Conservation (phyloP, 2,888 invertebrate species). For the Bombyx huttoni region DNA sequence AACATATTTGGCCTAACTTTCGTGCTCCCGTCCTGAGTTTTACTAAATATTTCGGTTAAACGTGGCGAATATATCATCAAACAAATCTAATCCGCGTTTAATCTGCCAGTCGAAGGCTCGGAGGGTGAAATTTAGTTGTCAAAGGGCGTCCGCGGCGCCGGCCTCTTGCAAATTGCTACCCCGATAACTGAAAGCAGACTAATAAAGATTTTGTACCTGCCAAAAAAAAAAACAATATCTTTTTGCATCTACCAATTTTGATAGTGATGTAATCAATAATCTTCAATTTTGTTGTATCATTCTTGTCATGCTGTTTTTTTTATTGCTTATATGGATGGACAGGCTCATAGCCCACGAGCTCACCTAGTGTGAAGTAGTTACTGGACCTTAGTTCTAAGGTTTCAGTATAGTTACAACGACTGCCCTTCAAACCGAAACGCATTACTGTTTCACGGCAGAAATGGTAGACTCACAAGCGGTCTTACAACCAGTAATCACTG, state of each 20-base stretch:
- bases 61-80: constrained; percentile 17
- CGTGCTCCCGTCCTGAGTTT: background rate
- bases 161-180: constrained; percentile 36
- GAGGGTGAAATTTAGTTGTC: constrained; percentile 39
- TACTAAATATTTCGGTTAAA: constrained; percentile 7
- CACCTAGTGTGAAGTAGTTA: too few species aligned
- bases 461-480: too few species aligned
- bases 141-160: constrained; percentile 27
- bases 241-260: background rate
- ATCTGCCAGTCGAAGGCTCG: constrained; percentile 20
- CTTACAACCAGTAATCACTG: too few species aligned
- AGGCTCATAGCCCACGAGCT: too few species aligned
- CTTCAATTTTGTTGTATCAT: too few species aligned
- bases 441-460: too few species aligned
- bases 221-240: background rate
- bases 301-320: too few species aligned
- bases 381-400: too few species aligned
- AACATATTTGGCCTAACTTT: too few species aligned
- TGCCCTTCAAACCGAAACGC: too few species aligned
- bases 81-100: constrained; percentile 35
- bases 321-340: too few species aligned
- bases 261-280: background rate
- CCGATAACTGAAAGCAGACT: constrained; percentile 6
- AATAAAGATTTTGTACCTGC: background rate
- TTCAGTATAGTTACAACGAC: too few species aligned